A percentile compares a stretch with the other conserved stretches of the same genome.
Evolutionary conservation across 2,888 invertebrate species (phyloP).

Genomic region (Eumacrocentrus americanus): DNA sequence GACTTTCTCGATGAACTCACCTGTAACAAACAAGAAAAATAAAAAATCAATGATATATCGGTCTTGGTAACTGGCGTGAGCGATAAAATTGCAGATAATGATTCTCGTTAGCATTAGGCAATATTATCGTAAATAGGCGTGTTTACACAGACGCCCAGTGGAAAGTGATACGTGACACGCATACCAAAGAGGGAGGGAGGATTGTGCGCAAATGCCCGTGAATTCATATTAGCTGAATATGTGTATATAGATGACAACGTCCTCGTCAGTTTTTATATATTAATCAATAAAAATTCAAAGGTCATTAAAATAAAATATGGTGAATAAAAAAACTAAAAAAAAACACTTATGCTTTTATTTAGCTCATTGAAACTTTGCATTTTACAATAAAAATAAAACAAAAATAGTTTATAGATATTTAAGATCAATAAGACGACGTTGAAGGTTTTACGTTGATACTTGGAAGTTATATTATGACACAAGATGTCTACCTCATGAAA

Average conservation of each 20-base stretch:
- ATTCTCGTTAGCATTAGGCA: constrained; percentile 51
- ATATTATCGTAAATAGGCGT: constrained; percentile 58
- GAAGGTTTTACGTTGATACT: neutral
- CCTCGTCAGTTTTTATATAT: too few species aligned
- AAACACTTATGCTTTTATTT: neutral
- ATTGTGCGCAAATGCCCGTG: constrained; percentile 32
- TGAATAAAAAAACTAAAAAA: neutral
- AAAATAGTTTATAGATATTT: neutral
- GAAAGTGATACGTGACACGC: constrained; percentile 60
- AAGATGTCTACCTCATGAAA: neutral
- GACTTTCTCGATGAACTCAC: constrained; percentile 37
- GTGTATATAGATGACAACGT: too few species aligned
- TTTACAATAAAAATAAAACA: neutral
- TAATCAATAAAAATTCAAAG: neutral
- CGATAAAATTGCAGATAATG: constrained; percentile 37
- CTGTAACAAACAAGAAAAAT: constrained; percentile 37
- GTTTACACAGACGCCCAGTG: constrained; percentile 50
- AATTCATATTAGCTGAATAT: constrained; percentile 52
- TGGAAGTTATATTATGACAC: neutral
- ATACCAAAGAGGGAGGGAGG: constrained; percentile 47
- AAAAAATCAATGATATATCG: constrained; percentile 12
- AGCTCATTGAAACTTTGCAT: neutral
- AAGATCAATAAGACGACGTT: neutral
- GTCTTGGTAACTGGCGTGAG: neutral
- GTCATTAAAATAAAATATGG: neutral